Base-by-base conservation (phyloP, 2,797 vertebrate species). In the Zalophus californianus region DNA sequence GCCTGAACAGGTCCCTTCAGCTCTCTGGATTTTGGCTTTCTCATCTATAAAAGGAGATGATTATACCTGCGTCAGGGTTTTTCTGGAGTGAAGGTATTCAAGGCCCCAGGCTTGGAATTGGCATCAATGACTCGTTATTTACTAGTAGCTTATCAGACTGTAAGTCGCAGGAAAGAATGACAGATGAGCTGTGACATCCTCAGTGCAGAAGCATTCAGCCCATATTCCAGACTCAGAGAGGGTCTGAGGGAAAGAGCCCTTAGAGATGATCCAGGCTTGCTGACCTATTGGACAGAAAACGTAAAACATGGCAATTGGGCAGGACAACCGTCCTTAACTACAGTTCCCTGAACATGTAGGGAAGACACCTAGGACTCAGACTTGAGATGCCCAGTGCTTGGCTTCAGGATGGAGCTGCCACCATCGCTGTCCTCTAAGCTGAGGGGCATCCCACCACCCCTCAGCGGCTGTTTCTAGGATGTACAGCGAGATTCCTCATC, bases 401-500 rank as follows among this genome's bases (percentile, higher is more conserved):
- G 91, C 14, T 72, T 78, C 70, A 27, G 8, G 18, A 29, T 8
- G 14, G 77, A 79, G n/a, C 56, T 29, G 80, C 85, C n/a, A 23
- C 32, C 18, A 23, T 64, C 7, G 10, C 23, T 2, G 21, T n/a
- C 32, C 23, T 41, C 29, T 9, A 38, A 73, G 12, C 72, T 2
- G 23, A 21, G 54, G 7, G 77, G 56, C 16, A 1, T 56, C 79
- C 70, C 38, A 54, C 44, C 18, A 64, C 38, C 35, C 52, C 66
- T 89, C 79, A 35, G 41, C 0, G 0, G 21, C 88, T 13, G 44
- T 64, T 29, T 48, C 78, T 32, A 77, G 60, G n/a, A 23, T 9
- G 18, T 38, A 1, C 0, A 1, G n/a, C 25, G 6, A 0, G 10
- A 25, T 18, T 68, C 64, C 35, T 84, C 87, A 3, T 52, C 48